Base-by-base conservation (phyloP, 2,113 vertebrate genomes). In the Gnathonemus echidnorhynchus region DNA sequence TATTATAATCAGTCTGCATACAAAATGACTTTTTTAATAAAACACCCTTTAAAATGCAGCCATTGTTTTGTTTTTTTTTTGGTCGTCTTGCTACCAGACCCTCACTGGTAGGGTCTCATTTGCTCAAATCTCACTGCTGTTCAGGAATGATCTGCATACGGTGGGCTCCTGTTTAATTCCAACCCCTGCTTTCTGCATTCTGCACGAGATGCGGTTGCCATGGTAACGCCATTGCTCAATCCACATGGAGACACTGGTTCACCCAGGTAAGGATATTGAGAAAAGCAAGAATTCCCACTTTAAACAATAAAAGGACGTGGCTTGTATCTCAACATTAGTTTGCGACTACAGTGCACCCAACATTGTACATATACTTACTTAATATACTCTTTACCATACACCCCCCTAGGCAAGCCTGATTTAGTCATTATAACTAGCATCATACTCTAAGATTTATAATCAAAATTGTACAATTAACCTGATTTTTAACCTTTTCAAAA, bases 1-100 rank as follows among this genome's bases (percentile, higher is more conserved):
- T 58, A 48, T 62, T 83, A 89, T 50, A 31, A 89, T 70, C 27
- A 50, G 50, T 88, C 66, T 90, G 90, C 48, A 80, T 45, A 88
- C 35, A 53, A 53, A 62, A 80, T 52, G 77, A 83, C 86, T 83
- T 83, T 90, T 62, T 45, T 17, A 62, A 88, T 35, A 80, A 90
- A 89, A 88, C 2, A 89, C 56, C 74, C 13, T 80, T 39, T 42
- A 80, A 88, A 52, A 85, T 80, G 46, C 24, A 74, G 42, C 46
- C 39, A 80, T n/a, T 77, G 53, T 53, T 74, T 52, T 42, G 52
- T 50, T 85, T 6, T 53, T 19, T 53, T 53, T 5, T 39, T 66
- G 56, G 42, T 87, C 7, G 39, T 87, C 53, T 87, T 70, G 49
- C 27, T 53, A 50, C 11, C 85, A 35, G 5, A 83, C 42, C 17